These are phyloP conservation scores for Hymenopus coronatus DNA, from an alignment of 2,888 invertebrate species.

Conservation along the genomic window DNA sequence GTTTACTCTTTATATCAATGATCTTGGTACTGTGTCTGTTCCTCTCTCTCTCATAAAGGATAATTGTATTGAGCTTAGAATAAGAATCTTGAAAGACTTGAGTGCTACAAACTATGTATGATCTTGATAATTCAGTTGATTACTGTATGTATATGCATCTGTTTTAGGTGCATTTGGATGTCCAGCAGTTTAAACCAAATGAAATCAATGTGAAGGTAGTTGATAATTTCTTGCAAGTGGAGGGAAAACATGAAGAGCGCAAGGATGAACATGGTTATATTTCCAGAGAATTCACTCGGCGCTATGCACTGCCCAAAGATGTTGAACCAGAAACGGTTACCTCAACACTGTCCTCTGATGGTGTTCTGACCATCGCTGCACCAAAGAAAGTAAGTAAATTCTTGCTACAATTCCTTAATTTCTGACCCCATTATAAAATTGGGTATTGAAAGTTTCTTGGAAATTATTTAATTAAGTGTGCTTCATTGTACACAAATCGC, in stretches of 20 bases:
- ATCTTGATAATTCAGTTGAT: too few relatives aligned
- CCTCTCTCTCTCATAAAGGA: too few relatives aligned
- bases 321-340: slow-evolving; percentile 43
- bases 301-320: slow-evolving; percentile 49
- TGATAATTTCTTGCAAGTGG: slow-evolving; percentile 45
- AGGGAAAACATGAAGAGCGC: slow-evolving; percentile 53
- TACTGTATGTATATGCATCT: not conserved
- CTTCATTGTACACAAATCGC: too few relatives aligned
- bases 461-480: too few relatives aligned
- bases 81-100: not conserved
- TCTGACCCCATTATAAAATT: too few relatives aligned
- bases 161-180: slow-evolving; percentile 40
- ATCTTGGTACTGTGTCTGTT: too few relatives aligned
- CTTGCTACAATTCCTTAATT: too few relatives aligned
- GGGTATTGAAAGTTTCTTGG: too few relatives aligned
- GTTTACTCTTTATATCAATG: too few relatives aligned
- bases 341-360: slow-evolving; percentile 46
- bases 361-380: slow-evolving; percentile 45
- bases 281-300: slow-evolving; percentile 50
- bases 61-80: not conserved
- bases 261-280: slow-evolving; percentile 51
- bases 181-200: slow-evolving; percentile 47
- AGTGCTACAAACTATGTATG: too few relatives aligned
- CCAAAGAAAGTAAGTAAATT: slow-evolving; percentile 36
- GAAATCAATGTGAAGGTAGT: slow-evolving; percentile 48